A percentile compares a stretch with the other conserved stretches of the same genome.
These are phyloP conservation scores for Calliphora vomitoria DNA, from an alignment of 2,888 invertebrate species.

Conservation along the genomic window DNA sequence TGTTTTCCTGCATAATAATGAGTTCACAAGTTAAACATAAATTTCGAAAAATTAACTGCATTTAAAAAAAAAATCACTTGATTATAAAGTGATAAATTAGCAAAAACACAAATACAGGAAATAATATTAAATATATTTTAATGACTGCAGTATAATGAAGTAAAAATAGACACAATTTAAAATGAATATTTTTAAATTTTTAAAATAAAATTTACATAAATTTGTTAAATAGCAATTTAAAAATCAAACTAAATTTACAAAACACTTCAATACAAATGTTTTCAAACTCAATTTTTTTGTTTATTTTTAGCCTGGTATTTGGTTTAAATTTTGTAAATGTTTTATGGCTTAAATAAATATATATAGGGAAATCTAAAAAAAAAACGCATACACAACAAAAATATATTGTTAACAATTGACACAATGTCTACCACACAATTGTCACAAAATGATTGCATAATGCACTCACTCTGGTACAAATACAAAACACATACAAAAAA, in stretches of 20 bases:
- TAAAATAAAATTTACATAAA: constrained; percentile 27
- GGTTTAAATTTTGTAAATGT: constrained; percentile 55
- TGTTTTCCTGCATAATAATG: constrained; percentile 67
- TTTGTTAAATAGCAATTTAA: constrained; percentile 53
- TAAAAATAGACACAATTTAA: constrained; percentile 1
- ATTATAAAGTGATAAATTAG: constrained; percentile 70
- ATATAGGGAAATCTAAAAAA: constrained; percentile 29
- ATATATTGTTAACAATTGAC: constrained; percentile 70
- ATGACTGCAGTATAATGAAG: constrained; percentile 38
- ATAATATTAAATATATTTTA: constrained; percentile 48
- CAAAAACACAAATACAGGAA: constrained; percentile 26
- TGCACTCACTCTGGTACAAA: constrained; percentile 48
- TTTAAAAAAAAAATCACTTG: constrained; percentile 69
- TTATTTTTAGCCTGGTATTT: constrained; percentile 41
- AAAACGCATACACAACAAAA: not conserved
- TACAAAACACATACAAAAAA: constrained; percentile 28
- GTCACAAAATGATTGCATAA: constrained; percentile 73
- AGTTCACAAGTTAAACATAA: constrained; percentile 72
- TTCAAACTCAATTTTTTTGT: constrained; percentile 1
- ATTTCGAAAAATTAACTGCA: constrained; percentile 68
- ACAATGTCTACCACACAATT: constrained; percentile 74
- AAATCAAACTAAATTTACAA: constrained; percentile 52
- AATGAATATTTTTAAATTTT: not conserved
- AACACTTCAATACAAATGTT: constrained; percentile 58
- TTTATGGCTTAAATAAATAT: constrained; percentile 61